Evolutionary conservation across 2,797 vertebrate species (phyloP), one percentile per base, ranked within the genome.

Genomic region (Hemitrygon akajei): DNA sequence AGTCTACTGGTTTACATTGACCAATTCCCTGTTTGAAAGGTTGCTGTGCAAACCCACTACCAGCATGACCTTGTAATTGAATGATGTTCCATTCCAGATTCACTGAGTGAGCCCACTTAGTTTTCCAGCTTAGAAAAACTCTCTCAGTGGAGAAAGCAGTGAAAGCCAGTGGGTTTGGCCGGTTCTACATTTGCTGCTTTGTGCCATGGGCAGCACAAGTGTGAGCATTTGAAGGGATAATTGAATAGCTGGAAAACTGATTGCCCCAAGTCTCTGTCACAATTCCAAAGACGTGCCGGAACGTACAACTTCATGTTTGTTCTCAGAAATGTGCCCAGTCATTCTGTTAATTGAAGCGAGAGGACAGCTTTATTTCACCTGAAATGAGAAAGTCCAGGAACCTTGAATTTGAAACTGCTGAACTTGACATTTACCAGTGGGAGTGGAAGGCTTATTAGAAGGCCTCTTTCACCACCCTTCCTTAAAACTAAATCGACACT

Each of bases 91-190:
- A n/a, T 63, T 86, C n/a, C 25, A 63, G 60, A n/a, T 63, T 86
- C 25, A 25, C 10, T 73, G 20, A 37, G 87, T 91, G 87, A 66
- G 0, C 20, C 60, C 11, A 0, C 47, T 63, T 76, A 76, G 40
- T 76, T 47, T 75, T 47, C 47, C 40, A 93, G 91, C 22, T 25
- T 5, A 20, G 95, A 0, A 97, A 97, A 95, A 98, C 95, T 0
- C 99, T 97, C 95, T 98, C 97, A 0, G 98, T 99, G 95, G 98
- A 98, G 94, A 97, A 99, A 0, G 98, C 98, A 0, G 98, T 99
- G 92, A 98, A 99, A 95, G 96, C 95, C 7, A 98, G 99, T 0
- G 98, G 98, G 3, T 99, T 99, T 0, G 98, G 99, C 0, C 97
- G 96, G 0, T 99, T 99, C 91, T 98, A 99, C 95, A 77, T 99